These are phyloP conservation scores for Neostethus bicornis DNA, from an alignment of 2,797 vertebrate species.

Conservation along the genomic window DNA sequence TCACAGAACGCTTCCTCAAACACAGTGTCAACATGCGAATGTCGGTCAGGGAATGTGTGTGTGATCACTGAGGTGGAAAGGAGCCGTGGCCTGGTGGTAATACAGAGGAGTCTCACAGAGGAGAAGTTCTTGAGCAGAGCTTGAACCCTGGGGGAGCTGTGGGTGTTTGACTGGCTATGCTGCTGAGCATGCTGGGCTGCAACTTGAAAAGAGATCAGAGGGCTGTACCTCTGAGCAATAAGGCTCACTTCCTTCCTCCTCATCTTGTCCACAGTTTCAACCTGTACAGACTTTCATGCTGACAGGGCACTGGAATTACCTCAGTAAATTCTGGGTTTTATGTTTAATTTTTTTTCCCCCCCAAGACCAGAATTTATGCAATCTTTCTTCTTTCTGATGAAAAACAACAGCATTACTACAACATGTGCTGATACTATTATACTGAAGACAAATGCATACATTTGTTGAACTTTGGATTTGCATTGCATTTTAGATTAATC, in stretches of 20 bases:
- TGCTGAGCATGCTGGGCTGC: constrained; percentile 67
- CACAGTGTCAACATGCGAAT: constrained; percentile 72
- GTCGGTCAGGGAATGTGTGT: constrained; percentile 45
- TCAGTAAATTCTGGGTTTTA: constrained; percentile 12
- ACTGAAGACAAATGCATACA: not conserved
- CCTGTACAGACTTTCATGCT: constrained; percentile 17
- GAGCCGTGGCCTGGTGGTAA: constrained; percentile 47
- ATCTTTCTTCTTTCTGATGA: constrained; percentile 7
- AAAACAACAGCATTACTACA: constrained; percentile 5
- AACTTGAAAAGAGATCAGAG: constrained; percentile 74
- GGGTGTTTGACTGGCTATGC: constrained; percentile 62
- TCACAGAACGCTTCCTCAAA: constrained; percentile 78
- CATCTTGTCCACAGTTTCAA: constrained; percentile 27
- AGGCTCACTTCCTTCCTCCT: constrained; percentile 55
- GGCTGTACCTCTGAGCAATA: constrained; percentile 59
- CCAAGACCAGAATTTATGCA: constrained; percentile 14
- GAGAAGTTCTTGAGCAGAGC: constrained; percentile 64
- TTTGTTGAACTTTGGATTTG: constrained; percentile 9
- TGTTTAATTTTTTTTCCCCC: not conserved
- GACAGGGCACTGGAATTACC: constrained; percentile 34
- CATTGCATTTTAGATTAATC: not conserved
- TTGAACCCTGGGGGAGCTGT: constrained; percentile 62
- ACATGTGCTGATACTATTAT: not conserved
- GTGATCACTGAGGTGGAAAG: constrained; percentile 71
- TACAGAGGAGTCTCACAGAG: constrained; percentile 53